phyloP scores from a whole-genome alignment of 1,140 invertebrate species.

The Mylabris phalerata region DNA sequence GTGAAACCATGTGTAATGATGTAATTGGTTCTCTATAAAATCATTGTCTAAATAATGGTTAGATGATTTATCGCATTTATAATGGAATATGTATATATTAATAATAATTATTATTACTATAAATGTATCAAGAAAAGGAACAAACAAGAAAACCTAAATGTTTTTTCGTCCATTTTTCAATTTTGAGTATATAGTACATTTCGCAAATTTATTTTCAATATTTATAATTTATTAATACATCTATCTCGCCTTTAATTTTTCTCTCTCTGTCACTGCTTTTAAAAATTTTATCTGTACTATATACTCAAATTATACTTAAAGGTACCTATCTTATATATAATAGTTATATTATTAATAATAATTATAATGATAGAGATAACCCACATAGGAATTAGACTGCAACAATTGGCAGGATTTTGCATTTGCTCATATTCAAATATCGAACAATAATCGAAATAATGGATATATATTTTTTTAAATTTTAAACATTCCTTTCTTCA shows the following conservation, averaged over 20 bases:
- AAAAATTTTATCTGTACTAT: conserved; percentile 25
- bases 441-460: neutral
- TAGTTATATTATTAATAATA: conserved; percentile 32
- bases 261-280: too few relatives aligned
- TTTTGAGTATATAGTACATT: conserved; percentile 33
- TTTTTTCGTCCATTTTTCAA: conserved; percentile 33
- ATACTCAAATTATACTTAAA: conserved; percentile 37
- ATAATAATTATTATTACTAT: neutral
- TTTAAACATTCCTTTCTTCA: neutral
- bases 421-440: conserved; percentile 17
- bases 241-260: neutral
- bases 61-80: conserved; percentile 15
- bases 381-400: conserved; percentile 14
- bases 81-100: conserved; percentile 30
- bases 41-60: conserved; percentile 1
- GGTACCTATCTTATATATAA: conserved; percentile 34
- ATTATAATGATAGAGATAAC: conserved; percentile 14
- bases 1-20: conserved; percentile 20
- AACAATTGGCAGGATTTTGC: conserved; percentile 23
- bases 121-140: conserved; percentile 25
- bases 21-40: conserved; percentile 9
- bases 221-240: conserved; percentile 15
- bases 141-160: conserved; percentile 26
- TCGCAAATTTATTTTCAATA: neutral
- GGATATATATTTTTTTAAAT: neutral